phyloP scores from a whole-genome alignment of 2,888 invertebrate genomes.

The Drosophila ustulata region DNA sequence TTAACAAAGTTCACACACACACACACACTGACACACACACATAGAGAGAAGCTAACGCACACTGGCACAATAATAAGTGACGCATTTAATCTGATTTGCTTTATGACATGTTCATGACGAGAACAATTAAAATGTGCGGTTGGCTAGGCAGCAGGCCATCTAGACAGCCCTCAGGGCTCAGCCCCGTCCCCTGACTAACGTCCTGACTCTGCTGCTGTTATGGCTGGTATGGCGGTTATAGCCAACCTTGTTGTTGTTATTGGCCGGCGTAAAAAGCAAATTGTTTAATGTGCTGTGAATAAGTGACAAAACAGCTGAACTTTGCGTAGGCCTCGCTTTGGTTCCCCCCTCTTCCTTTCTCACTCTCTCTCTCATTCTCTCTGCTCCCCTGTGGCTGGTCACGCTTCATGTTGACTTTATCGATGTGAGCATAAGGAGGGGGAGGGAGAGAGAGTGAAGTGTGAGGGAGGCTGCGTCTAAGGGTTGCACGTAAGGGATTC shows the following conservation, averaged over 20 bases:
- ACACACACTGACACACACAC: conserved; percentile 25
- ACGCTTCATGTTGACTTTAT: conserved; percentile 69
- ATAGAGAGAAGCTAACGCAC: not conserved
- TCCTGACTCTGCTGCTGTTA: not conserved
- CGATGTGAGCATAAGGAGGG: conserved; percentile 43
- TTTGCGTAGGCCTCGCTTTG: conserved; percentile 59
- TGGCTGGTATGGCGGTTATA: conserved; percentile 16
- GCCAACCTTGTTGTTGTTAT: conserved; percentile 59
- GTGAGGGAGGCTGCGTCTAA: not conserved
- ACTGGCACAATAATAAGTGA: conserved; percentile 78
- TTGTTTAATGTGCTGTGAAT: conserved; percentile 84
- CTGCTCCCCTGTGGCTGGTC: conserved; percentile 51
- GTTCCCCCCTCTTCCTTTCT: not conserved
- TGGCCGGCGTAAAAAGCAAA: conserved; percentile 81
- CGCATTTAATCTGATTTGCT: conserved; percentile 83
- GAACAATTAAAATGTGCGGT: conserved; percentile 82
- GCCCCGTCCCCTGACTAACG: not conserved
- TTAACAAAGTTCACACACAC: conserved; percentile 70
- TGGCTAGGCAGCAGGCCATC: conserved; percentile 69
- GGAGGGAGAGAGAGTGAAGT: not conserved
- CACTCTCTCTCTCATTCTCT: not conserved
- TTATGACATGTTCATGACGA: conserved; percentile 83
- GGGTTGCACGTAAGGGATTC: conserved; percentile 51
- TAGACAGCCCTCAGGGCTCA: conserved; percentile 35
- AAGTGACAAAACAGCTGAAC: conserved; percentile 81